A percentile compares a stretch with the other conserved stretches of the same genome.
These are phyloP conservation scores for Phylloscopus trochilus DNA, from an alignment of 2,113 vertebrate genomes.

Conservation along the genomic window DNA sequence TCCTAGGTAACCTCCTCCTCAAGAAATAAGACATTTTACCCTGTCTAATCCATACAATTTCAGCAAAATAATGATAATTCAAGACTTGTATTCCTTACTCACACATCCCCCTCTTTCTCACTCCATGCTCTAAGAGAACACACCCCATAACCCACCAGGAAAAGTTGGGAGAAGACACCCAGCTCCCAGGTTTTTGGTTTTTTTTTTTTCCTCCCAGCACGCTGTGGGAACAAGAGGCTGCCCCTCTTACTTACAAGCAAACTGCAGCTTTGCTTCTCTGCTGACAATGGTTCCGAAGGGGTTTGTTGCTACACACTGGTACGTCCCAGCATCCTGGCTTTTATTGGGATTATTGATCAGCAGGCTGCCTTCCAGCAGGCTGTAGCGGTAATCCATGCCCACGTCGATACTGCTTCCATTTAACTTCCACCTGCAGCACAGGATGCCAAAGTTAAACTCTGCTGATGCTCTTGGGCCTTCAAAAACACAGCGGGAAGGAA, in stretches of 20 bases:
- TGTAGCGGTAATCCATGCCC: constrained; percentile 87
- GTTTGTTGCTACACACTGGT: constrained; percentile 95
- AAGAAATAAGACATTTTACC: background rate
- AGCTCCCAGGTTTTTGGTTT: background rate
- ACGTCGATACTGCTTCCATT: constrained; percentile 86
- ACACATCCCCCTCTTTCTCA: background rate
- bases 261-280: constrained; percentile 90
- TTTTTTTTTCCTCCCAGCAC: background rate
- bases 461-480: background rate
- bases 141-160: background rate
- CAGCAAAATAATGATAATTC: background rate
- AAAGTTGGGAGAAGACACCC: background rate
- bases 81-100: background rate
- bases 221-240: background rate
- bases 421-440: constrained; percentile 89
- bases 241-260: constrained; percentile 88
- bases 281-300: constrained; percentile 91
- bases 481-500: background rate
- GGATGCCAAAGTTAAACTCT: constrained; percentile 43
- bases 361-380: constrained; percentile 88
- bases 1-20: background rate
- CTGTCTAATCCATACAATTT: accelerated
- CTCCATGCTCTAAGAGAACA: background rate
- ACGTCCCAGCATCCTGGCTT: constrained; percentile 87
- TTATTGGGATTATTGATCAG: constrained; percentile 90